Evolutionary conservation across 2,113 vertebrate species (phyloP).

Genomic region (Sprattus sprattus): DNA sequence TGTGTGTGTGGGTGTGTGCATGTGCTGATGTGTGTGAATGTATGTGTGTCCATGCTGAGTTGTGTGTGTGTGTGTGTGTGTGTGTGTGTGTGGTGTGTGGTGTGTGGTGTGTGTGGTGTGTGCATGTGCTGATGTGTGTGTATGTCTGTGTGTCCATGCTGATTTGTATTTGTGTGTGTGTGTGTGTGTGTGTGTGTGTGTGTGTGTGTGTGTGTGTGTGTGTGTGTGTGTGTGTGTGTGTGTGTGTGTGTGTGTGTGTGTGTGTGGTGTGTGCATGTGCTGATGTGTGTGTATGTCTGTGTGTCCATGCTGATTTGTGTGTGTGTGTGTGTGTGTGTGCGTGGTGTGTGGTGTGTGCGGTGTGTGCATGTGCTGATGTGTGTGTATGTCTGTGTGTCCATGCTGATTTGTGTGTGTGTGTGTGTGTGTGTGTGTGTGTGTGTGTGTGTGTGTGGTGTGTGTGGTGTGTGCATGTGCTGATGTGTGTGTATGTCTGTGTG

Average conservation of each 20-base stretch:
- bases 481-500: too few relatives aligned
- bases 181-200: not conserved
- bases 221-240: too few relatives aligned
- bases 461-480: too few relatives aligned
- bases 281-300: not conserved
- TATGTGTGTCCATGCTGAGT: conserved; percentile 28
- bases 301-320: too few relatives aligned
- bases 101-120: too few relatives aligned
- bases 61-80: not conserved
- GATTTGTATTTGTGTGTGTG: conserved; percentile 9
- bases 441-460: conserved; percentile 6
- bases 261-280: not conserved
- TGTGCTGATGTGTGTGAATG: too few relatives aligned
- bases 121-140: not conserved
- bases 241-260: not conserved
- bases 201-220: too few relatives aligned
- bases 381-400: not conserved
- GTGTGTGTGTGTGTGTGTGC: too few relatives aligned
- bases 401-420: not conserved
- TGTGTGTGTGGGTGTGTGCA: not conserved
- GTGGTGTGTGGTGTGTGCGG: too few relatives aligned
- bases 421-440: conserved; percentile 5
- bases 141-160: not conserved
- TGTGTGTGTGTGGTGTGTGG: not conserved
- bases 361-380: not conserved